Evolutionary conservation across 2,113 vertebrate species (phyloP), one percentile per base, ranked within the genome.

Genomic region (Vidua chalybeata): DNA sequence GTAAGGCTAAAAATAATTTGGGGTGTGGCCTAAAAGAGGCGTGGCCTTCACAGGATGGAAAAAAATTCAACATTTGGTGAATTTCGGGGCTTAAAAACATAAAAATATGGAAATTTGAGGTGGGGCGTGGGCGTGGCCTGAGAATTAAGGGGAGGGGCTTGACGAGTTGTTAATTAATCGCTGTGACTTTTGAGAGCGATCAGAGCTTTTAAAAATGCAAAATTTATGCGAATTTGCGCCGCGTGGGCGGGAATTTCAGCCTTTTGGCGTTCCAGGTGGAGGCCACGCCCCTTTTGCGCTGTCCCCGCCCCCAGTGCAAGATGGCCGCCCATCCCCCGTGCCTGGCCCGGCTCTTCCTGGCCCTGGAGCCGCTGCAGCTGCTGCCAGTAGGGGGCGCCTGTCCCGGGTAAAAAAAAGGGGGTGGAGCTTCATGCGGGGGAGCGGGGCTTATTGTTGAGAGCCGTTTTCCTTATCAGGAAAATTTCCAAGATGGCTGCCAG

Each of bases 191-290:
- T 21, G 4, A 13, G 13, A 21, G 3, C 18, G 8, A 13, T 8
- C 3, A 11, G 18, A 8, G 3, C 4, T 13, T 33, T 45, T 9
- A 5, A 24, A 61, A 26, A 14, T 30, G 17, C 6, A 21, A 15
- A 31, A 19, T 43, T 30, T 43, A 63, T 15, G 39, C 19, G 41
- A 14, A 30, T 62, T 14, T 20, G 3, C 7, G 16, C 13, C 0
- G 0, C 2, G 6, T 13, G 1, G 4, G 5, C 5, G 4, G 22
- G 6, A 23, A 5, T 16, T 24, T n/a, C 39, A 39, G 39, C 39
- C 9, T 39, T 39, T 39, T 39, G 11, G 5, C 15, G 26, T 19
- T 45, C 9, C 16, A 64, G 63, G 30, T 1, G 2, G 15, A n/a
- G 31, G 31, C 63, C 63, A 66, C 63, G 63, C 63, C 63, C 63